Evolutionary conservation across 2,888 invertebrate species (phyloP).

Genomic region (Acheta domesticus): DNA sequence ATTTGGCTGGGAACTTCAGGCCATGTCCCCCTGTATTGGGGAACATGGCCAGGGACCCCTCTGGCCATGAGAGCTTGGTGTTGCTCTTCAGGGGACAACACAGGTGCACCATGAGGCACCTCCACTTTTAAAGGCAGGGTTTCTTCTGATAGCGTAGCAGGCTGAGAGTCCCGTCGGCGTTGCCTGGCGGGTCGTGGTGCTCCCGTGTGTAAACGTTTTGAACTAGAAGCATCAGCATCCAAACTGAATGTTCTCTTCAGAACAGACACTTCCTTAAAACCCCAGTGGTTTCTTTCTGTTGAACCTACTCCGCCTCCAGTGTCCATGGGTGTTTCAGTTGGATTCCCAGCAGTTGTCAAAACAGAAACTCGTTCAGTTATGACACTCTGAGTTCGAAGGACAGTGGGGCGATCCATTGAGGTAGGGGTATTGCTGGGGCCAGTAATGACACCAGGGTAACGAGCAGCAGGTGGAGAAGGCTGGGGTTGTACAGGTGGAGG

Average conservation of each 20-base stretch:
- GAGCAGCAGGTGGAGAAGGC: background rate
- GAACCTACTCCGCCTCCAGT: background rate
- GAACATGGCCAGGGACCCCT: background rate
- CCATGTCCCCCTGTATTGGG: background rate
- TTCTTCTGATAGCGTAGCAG: background rate
- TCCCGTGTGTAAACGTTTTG: background rate
- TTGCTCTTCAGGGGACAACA: background rate
- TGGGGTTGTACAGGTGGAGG: background rate
- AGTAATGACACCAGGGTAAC: background rate
- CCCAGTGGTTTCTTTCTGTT: background rate
- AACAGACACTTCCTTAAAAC: constrained; percentile 1
- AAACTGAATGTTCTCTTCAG: constrained; percentile 8
- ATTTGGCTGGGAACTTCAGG: background rate
- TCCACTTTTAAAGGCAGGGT: background rate
- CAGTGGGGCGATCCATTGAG: background rate
- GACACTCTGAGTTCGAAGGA: constrained; percentile 44
- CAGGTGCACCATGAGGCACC: background rate
- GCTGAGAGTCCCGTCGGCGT: background rate
- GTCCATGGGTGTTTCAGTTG: background rate
- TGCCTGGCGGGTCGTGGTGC: background rate
- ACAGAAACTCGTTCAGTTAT: constrained; percentile 41
- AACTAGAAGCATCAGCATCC: constrained; percentile 3
- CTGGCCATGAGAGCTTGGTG: background rate
- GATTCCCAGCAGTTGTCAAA: background rate
- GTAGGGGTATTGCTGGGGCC: background rate